These are phyloP conservation scores for Boloria euphrosyne DNA, from an alignment of 2,888 invertebrate genomes.

Conservation along the genomic window DNA sequence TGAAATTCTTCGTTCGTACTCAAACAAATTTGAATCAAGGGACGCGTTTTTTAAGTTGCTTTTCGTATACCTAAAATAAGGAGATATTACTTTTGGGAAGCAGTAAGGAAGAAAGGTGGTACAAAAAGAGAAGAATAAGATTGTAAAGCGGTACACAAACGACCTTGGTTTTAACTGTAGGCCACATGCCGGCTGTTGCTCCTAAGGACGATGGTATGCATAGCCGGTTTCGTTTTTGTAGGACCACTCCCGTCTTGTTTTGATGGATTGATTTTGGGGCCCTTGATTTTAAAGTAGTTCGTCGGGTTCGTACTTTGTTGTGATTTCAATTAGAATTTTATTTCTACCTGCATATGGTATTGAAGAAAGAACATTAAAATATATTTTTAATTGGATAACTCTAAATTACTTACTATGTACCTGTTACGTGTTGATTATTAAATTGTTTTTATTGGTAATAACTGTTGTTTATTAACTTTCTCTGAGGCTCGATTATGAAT, in stretches of 20 bases:
- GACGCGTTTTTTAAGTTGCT: constrained; percentile 46
- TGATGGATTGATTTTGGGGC: constrained; percentile 68
- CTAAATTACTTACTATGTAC: not conserved
- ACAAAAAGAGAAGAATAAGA: constrained; percentile 69
- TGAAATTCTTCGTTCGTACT: constrained; percentile 60
- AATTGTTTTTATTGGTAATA: constrained; percentile 15
- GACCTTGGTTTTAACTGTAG: constrained; percentile 79
- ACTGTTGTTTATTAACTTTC: constrained; percentile 33
- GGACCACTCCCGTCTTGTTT: constrained; percentile 63
- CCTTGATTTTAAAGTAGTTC: constrained; percentile 49
- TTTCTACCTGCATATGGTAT: constrained; percentile 1
- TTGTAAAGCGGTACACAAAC: constrained; percentile 74
- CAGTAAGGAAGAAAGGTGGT: constrained; percentile 67
- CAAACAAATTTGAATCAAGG: constrained; percentile 33
- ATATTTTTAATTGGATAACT: not conserved
- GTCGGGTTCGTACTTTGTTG: constrained; percentile 27
- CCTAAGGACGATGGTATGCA: constrained; percentile 44
- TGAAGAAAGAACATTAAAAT: no score
- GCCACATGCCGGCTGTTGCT: constrained; percentile 74
- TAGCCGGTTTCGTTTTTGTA: constrained; percentile 71
- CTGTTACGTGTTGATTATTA: not conserved
- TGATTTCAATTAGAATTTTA: constrained; percentile 28
- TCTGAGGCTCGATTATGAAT: constrained; percentile 29
- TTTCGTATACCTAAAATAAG: constrained; percentile 27
- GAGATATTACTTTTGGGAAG: constrained; percentile 51